These are phyloP conservation scores for Cotesia typhae DNA, from an alignment of 1,140 invertebrate genomes.

Conservation along the genomic window DNA sequence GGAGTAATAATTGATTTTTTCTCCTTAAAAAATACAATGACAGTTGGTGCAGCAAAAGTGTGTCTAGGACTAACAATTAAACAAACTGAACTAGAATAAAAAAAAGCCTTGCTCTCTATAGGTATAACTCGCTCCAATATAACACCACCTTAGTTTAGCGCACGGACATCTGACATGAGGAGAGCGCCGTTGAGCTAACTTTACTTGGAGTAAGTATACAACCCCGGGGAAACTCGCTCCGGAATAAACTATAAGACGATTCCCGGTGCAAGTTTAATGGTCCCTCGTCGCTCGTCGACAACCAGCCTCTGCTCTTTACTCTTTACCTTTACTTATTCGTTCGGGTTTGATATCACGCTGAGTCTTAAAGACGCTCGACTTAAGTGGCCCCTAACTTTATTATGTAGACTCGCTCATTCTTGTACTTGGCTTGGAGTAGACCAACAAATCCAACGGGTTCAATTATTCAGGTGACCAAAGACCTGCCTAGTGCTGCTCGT, in stretches of 20 bases:
- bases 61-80: conserved; percentile 4
- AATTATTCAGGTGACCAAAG: conserved; percentile 46
- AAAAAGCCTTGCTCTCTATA: not conserved
- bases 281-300: conserved; percentile 43
- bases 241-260: conserved; percentile 48
- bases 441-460: conserved; percentile 35
- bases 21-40: too few relatives aligned
- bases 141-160: too few relatives aligned
- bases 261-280: conserved; percentile 51
- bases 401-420: conserved; percentile 1
- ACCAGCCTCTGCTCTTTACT: too few relatives aligned
- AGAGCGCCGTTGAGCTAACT: conserved; percentile 42
- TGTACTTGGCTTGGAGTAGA: not conserved
- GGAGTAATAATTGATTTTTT: too few relatives aligned
- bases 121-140: too few relatives aligned
- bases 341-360: conserved; percentile 32
- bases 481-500: conserved; percentile 1
- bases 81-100: not conserved
- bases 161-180: conserved; percentile 20
- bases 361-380: conserved; percentile 53
- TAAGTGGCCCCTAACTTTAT: conserved; percentile 40
- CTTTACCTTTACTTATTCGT: not conserved
- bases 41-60: not conserved
- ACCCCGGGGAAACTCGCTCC: conserved; percentile 39
- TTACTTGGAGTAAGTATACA: conserved; percentile 50